phyloP scores from a whole-genome alignment of 2,113 vertebrate species.

The Sorex araneus region DNA sequence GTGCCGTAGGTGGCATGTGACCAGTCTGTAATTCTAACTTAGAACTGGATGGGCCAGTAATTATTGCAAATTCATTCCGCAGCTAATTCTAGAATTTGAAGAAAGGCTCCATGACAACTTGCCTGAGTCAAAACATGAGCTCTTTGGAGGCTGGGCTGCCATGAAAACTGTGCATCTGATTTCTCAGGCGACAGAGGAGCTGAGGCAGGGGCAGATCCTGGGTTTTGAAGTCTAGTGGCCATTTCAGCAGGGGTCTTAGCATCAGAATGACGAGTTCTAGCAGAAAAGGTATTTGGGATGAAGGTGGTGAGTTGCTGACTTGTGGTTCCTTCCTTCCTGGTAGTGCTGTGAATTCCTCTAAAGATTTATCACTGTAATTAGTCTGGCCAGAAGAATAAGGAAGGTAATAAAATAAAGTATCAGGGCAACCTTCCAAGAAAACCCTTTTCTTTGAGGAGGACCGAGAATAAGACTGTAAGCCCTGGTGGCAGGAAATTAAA shows the following conservation, averaged over 20 bases:
- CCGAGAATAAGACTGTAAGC: conserved; percentile 52
- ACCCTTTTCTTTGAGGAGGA: conserved; percentile 49
- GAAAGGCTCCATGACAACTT: conserved; percentile 47
- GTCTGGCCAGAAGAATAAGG: conserved; percentile 34
- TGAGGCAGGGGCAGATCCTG: not conserved
- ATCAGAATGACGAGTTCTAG: not conserved
- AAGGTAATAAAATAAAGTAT: conserved; percentile 38
- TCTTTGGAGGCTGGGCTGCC: not conserved
- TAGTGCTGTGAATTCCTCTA: conserved; percentile 53
- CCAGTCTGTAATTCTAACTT: conserved; percentile 40
- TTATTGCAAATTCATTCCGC: conserved; percentile 18
- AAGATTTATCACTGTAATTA: conserved; percentile 73
- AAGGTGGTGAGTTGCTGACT: conserved; percentile 57
- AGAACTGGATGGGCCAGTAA: not conserved
- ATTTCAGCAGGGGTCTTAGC: conserved; percentile 18
- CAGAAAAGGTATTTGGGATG: conserved; percentile 33
- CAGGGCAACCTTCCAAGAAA: conserved; percentile 64
- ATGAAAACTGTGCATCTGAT: not conserved
- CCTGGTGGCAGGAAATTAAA: conserved; percentile 65
- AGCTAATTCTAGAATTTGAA: conserved; percentile 56
- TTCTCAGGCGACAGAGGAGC: not conserved
- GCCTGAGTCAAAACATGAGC: not conserved
- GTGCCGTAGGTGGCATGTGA: conserved; percentile 32
- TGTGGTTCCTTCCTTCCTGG: conserved; percentile 47
- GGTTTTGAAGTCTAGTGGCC: not conserved